Evolutionary conservation across 1,140 invertebrate genomes (phyloP), one percentile per base, ranked within the genome.

Genomic region (Muscidifurax raptorellus): DNA sequence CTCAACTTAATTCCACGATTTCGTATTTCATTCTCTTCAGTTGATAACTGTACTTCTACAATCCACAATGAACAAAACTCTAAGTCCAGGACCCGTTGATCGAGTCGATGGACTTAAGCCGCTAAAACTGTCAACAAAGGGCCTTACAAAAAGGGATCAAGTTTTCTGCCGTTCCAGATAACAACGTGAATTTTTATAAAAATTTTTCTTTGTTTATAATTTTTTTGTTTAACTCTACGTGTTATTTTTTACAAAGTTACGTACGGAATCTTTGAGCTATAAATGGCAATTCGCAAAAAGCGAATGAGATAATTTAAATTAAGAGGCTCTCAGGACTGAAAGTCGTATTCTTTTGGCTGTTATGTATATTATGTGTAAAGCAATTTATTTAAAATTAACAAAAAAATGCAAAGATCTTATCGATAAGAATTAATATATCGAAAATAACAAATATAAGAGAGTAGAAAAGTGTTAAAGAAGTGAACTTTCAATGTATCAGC

Each of bases 1-100:
- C 66, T 71, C 22, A 59, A 25, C 36, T 71, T 80, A 22, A 69
- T 40, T 79, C 27, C 22, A 22, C 13, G 69, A 83, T n/a, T 74
- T 28, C 32, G 10, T 66, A 67, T 87, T 82, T 88, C 80, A 88
- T 89, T 89, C 87, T 88, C 87, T 86, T 82, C 86, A 86, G 69
- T 86, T 78, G 83, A 76, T 69, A 86, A 87, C 76, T 86, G 77
- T 76, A 80, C 78, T 85, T 82, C 84, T 6, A 13, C 15, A 69
- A 44, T 74, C 44, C 7, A 74, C 22, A 76, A 6, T 25, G 52
- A 12, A 76, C 40, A 25, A 47, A 82, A 28, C 30, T 27, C 36
- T 3, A n/a, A 83, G 22, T 28, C 25, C 64, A n/a, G 72, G 9
- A 44, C 32, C 15, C 47, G 27, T 71, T 83, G n/a, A 32, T 67